Conservation (phyloP, 2,888 invertebrate species). For the Thereva unica region DNA sequence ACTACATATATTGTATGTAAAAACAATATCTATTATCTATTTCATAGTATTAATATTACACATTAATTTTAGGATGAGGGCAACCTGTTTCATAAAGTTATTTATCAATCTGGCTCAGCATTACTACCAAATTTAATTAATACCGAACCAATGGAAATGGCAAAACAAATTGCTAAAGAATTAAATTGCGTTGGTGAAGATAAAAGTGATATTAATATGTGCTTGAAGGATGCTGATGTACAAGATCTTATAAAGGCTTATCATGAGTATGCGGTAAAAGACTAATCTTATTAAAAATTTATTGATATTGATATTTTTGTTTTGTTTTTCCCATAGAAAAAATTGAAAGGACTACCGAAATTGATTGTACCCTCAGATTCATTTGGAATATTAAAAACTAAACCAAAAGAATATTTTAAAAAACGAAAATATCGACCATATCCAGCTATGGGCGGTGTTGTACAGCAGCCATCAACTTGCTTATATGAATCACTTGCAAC, state of each 20-base stretch:
- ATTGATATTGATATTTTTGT: no score
- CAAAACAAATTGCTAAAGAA: conserved; percentile 54
- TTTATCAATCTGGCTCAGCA: conserved; percentile 61
- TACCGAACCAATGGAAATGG: conserved; percentile 54
- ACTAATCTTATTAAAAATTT: no score
- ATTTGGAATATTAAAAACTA: conserved; percentile 20
- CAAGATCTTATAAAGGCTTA: no score
- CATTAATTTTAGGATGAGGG: conserved; percentile 45
- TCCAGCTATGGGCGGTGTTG: conserved; percentile 35
- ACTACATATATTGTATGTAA: no score
- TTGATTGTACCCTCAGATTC: conserved; percentile 28
- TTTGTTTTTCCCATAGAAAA: no score
- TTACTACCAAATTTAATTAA: conserved; percentile 60
- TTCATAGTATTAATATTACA: no score
- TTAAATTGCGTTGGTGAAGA: conserved; percentile 47
- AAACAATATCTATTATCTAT: no score
- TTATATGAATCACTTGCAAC: neutral
- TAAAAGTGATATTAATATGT: conserved; percentile 50
- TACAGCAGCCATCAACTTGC: conserved; percentile 22
- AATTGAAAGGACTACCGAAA: neutral
- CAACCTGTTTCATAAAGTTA: conserved; percentile 60
- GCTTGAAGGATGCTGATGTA: conserved; percentile 47
- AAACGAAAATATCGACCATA: conserved; percentile 26
- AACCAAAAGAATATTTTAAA: conserved; percentile 22
- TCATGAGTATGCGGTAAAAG: no score